These are phyloP conservation scores for Cyanoramphus novaezelandiae DNA, from an alignment of 2,113 vertebrate species.

Conservation along the genomic window DNA sequence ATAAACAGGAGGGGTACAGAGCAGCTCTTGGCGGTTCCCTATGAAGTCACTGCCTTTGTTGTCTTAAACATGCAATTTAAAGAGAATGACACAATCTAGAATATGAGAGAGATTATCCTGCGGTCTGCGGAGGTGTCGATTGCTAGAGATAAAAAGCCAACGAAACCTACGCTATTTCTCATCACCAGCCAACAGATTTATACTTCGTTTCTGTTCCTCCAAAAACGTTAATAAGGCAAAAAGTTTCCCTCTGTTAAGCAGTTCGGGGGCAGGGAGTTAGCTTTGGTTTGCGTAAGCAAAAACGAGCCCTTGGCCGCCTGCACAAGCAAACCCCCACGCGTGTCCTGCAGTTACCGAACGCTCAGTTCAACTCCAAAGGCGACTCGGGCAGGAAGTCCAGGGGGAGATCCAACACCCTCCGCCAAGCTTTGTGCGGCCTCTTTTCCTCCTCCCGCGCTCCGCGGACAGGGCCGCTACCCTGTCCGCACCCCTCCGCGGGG, in stretches of 20 bases:
- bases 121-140: constrained; percentile 63
- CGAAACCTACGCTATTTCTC: constrained; percentile 49
- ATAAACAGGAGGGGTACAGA: constrained; percentile 51
- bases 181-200: not conserved
- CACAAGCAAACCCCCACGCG: not conserved
- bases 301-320: not conserved
- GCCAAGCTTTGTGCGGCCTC: not conserved
- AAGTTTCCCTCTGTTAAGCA: not conserved
- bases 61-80: constrained; percentile 75
- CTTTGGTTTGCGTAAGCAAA: not conserved
- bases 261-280: not conserved
- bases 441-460: not conserved
- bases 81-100: constrained; percentile 70
- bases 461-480: not conserved
- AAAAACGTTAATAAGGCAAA: not conserved
- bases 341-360: not conserved
- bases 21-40: constrained; percentile 67
- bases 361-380: not conserved
- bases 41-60: constrained; percentile 78
- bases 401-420: fast-evolving
- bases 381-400: not conserved
- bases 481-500: not conserved
- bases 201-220: not conserved
- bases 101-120: constrained; percentile 54
- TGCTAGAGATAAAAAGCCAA: constrained; percentile 26